These are phyloP conservation scores for Venustaconcha ellipsiformis DNA, from an alignment of 1,140 invertebrate genomes.

Conservation along the genomic window DNA sequence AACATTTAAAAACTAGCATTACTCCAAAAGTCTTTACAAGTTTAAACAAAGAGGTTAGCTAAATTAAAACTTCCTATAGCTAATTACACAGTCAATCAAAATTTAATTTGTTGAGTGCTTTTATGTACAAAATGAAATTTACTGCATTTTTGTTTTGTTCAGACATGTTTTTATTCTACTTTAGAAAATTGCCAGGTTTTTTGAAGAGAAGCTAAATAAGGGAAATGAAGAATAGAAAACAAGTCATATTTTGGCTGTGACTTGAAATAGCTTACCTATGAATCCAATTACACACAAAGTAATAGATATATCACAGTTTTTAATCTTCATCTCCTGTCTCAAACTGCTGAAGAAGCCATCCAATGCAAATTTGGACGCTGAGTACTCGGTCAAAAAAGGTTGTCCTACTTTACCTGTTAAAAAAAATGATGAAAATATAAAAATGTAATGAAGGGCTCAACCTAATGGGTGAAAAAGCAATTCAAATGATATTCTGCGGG, in stretches of 20 bases:
- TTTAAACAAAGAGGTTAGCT: no score
- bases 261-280: slow-evolving; percentile 47
- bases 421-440: background rate
- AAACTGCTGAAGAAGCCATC: slow-evolving; percentile 61
- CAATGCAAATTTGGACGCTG: slow-evolving; percentile 62
- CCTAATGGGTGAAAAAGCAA: no score
- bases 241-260: background rate
- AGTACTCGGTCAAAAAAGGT: slow-evolving; percentile 54
- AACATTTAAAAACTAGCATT: no score
- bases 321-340: slow-evolving; percentile 50
- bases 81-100: background rate
- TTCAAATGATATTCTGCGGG: no score
- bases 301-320: slow-evolving; percentile 55
- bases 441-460: background rate
- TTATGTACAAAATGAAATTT: background rate
- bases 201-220: background rate
- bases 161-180: background rate
- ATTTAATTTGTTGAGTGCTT: background rate
- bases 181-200: background rate
- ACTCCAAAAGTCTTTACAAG: no score
- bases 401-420: slow-evolving; percentile 54
- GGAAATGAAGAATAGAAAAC: background rate
- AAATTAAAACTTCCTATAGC: no score
- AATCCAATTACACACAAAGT: slow-evolving; percentile 60
- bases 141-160: background rate